Conservation (phyloP, 2,888 invertebrate genomes). For the Ichneumoninae sp. region DNA sequence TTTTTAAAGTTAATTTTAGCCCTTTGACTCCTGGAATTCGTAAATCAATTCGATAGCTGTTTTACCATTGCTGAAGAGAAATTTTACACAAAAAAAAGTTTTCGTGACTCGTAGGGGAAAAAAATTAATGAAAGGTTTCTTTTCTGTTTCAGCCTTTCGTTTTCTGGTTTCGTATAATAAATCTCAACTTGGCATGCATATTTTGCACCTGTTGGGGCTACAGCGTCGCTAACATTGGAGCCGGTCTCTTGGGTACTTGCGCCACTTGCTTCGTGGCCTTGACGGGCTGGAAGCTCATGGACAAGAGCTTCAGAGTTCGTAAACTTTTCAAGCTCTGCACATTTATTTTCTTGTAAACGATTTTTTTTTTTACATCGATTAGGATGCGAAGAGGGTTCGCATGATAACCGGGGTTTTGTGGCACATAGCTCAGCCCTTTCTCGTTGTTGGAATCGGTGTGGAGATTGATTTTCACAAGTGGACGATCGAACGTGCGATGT, state of each 20-base stretch:
- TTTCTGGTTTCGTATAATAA: conserved; percentile 60
- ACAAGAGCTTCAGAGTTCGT: conserved; percentile 50
- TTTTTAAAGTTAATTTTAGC: neutral
- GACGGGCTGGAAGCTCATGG: conserved; percentile 64
- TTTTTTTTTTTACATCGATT: neutral
- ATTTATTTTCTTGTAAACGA: neutral
- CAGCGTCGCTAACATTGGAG: conserved; percentile 86
- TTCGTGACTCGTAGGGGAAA: neutral
- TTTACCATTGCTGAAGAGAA: neutral
- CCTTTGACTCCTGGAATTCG: neutral
- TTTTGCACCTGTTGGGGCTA: conserved; percentile 58
- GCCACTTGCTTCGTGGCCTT: conserved; percentile 61
- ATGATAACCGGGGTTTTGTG: conserved; percentile 87
- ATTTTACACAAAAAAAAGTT: neutral
- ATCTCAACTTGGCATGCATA: conserved; percentile 61
- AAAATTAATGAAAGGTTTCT: neutral
- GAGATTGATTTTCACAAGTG: conserved; percentile 87
- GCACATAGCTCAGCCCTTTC: conserved; percentile 89
- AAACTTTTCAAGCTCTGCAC: neutral
- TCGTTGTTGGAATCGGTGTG: conserved; percentile 90
- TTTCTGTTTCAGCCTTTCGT: conserved; percentile 49
- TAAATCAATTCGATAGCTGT: neutral
- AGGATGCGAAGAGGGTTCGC: conserved; percentile 81
- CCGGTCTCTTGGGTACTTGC: conserved; percentile 61
- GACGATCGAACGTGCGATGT: conserved; percentile 73